Percentiles rank a stretch among this genome's conserved stretches.
These are phyloP conservation scores for Nycticryphes semicollaris DNA, from an alignment of 2,113 vertebrate genomes.

Conservation along the genomic window DNA sequence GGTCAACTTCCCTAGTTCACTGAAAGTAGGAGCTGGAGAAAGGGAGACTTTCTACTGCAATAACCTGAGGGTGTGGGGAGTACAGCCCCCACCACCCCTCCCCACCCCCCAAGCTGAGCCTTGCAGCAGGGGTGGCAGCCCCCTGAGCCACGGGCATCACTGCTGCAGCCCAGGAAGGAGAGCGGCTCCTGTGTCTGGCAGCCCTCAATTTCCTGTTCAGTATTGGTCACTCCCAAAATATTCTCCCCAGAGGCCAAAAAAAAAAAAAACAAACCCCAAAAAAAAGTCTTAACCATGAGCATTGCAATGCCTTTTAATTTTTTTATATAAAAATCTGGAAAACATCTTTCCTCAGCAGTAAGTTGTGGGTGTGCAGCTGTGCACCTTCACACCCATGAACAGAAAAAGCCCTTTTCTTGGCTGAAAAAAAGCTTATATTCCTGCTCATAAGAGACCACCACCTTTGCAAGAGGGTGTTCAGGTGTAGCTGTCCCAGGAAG, in stretches of 20 bases:
- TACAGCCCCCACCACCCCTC: background rate
- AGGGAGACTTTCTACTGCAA: background rate
- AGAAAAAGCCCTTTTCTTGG: background rate
- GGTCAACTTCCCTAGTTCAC: background rate
- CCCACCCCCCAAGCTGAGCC: no score
- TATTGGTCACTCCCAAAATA: background rate
- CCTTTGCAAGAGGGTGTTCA: background rate
- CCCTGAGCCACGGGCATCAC: background rate
- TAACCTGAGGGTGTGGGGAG: background rate
- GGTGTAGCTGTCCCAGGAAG: background rate
- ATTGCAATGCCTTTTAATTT: background rate
- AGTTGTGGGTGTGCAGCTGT: background rate
- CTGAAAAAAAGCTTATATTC: background rate
- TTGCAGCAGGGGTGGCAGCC: fast-evolving
- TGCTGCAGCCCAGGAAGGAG: background rate
- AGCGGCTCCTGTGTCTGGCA: background rate
- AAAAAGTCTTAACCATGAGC: background rate
- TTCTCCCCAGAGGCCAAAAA: background rate
- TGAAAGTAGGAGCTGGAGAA: fast-evolving
- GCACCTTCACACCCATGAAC: background rate
- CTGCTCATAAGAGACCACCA: background rate
- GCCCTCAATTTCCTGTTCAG: background rate
- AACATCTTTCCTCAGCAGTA: background rate
- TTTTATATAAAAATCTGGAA: background rate
- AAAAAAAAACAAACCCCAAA: background rate